Conservation (phyloP, 2,113 vertebrate species). For the Rhea americana region DNA sequence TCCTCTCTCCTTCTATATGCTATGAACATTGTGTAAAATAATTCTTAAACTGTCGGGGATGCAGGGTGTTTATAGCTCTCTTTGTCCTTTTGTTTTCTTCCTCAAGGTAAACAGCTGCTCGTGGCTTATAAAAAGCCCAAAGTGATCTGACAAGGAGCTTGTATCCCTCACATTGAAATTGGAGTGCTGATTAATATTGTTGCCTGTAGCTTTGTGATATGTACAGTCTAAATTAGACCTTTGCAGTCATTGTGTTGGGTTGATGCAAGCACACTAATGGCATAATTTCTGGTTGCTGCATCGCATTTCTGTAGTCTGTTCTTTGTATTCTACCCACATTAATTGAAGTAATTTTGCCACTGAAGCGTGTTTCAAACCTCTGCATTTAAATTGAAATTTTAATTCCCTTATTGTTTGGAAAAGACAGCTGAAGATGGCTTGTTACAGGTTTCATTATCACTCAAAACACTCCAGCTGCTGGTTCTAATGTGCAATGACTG, state of each 20-base stretch:
- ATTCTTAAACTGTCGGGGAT: slow-evolving; percentile 57
- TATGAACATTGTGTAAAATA: slow-evolving; percentile 57
- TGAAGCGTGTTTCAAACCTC: slow-evolving; percentile 85
- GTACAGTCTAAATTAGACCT: slow-evolving; percentile 60
- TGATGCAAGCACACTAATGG: slow-evolving; percentile 70
- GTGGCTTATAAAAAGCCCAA: slow-evolving; percentile 39
- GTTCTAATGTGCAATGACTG: slow-evolving; percentile 82
- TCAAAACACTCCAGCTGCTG: slow-evolving; percentile 84
- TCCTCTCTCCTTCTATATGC: slow-evolving; percentile 45
- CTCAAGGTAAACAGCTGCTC: slow-evolving; percentile 69
- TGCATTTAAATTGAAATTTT: slow-evolving; percentile 92
- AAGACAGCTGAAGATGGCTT: slow-evolving; percentile 81
- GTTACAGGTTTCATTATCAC: slow-evolving; percentile 89
- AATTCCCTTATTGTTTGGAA: slow-evolving; percentile 87
- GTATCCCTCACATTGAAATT: slow-evolving; percentile 31
- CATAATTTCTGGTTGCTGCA: slow-evolving; percentile 77
- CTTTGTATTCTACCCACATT: slow-evolving; percentile 86
- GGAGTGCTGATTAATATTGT: slow-evolving; percentile 67
- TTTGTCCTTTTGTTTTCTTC: slow-evolving; percentile 63
- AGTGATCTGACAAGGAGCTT: slow-evolving; percentile 39
- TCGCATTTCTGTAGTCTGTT: slow-evolving; percentile 73
- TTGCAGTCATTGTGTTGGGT: slow-evolving; percentile 44
- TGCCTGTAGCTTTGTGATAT: slow-evolving; percentile 70
- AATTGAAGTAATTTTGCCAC: slow-evolving; percentile 89
- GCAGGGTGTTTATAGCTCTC: slow-evolving; percentile 36